A percentile compares a stretch with the other conserved stretches of the same genome.
Evolutionary conservation across 2,888 invertebrate genomes (phyloP).

Genomic region (Pegoplata infirma): DNA sequence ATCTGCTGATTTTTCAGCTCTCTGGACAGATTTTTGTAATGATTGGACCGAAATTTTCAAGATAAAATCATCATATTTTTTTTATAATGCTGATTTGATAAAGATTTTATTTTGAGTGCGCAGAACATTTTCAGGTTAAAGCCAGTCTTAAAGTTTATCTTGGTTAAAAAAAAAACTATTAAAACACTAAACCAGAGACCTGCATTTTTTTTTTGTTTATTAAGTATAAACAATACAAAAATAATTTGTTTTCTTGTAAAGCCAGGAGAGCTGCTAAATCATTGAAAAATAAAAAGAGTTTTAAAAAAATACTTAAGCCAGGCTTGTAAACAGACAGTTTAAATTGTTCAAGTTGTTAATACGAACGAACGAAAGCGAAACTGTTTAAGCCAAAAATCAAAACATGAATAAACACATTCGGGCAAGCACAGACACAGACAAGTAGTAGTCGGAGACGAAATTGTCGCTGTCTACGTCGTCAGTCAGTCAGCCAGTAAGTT

Average conservation of each 20-base stretch:
- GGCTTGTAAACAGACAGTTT: conserved; percentile 29
- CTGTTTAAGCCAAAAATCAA: conserved; percentile 32
- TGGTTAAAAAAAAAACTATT: conserved; percentile 23
- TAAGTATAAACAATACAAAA: background rate
- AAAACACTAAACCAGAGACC: conserved; percentile 52
- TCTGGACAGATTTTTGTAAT: too few species aligned
- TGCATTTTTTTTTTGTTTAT: conserved; percentile 36
- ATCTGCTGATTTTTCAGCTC: too few species aligned
- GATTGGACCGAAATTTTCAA: too few species aligned
- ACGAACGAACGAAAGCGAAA: conserved; percentile 41
- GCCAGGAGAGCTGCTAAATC: conserved; percentile 21
- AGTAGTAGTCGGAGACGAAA: background rate
- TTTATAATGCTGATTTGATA: too few species aligned
- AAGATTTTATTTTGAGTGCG: too few species aligned
- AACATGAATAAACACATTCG: background rate
- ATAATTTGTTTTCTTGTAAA: conserved; percentile 29
- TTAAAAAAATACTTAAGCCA: conserved; percentile 4
- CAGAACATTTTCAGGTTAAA: conserved; percentile 37
- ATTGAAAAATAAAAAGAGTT: conserved; percentile 17
- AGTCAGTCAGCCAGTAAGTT: conserved; percentile 38
- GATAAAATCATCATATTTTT: too few species aligned
- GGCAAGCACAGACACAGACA: background rate
- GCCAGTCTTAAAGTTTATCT: conserved; percentile 7
- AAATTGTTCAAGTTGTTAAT: conserved; percentile 7
- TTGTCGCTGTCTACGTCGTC: background rate